phyloP scores from a whole-genome alignment of 2,113 vertebrate genomes.

The Lophura nycthemera region DNA sequence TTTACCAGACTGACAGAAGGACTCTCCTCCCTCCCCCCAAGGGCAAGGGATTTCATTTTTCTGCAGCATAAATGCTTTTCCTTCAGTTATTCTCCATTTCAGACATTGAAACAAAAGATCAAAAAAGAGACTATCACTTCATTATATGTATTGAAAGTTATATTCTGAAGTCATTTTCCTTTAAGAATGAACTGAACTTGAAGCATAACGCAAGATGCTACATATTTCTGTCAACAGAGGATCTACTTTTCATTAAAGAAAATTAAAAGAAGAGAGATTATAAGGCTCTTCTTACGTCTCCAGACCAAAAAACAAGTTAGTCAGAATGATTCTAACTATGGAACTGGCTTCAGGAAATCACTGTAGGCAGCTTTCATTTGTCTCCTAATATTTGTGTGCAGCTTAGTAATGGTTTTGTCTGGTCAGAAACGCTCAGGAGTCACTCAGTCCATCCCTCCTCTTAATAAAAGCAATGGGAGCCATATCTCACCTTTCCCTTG shows the following conservation, averaged over 20 bases:
- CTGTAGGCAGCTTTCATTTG: neutral
- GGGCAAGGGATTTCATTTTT: neutral
- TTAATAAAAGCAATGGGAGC: neutral
- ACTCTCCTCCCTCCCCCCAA: neutral
- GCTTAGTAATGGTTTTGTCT: neutral
- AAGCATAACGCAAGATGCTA: neutral
- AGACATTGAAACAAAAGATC: neutral
- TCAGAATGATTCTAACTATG: neutral
- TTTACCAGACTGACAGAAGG: neutral
- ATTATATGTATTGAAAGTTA: neutral
- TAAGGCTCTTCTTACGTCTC: neutral
- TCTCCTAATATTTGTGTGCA: neutral
- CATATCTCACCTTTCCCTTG: neutral
- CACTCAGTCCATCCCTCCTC: neutral
- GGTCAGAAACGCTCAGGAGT: neutral
- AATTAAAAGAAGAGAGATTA: too few species aligned
- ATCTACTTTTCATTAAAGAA: neutral
- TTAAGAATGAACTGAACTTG: neutral
- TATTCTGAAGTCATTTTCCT: neutral
- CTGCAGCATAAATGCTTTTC: neutral
- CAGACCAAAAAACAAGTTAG: neutral
- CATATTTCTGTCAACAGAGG: neutral
- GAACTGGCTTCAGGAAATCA: neutral
- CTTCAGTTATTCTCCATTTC: neutral
- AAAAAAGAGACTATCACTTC: neutral